Base-by-base conservation (phyloP, 2,888 invertebrate genomes). In the Leptopterna dolabrata region DNA sequence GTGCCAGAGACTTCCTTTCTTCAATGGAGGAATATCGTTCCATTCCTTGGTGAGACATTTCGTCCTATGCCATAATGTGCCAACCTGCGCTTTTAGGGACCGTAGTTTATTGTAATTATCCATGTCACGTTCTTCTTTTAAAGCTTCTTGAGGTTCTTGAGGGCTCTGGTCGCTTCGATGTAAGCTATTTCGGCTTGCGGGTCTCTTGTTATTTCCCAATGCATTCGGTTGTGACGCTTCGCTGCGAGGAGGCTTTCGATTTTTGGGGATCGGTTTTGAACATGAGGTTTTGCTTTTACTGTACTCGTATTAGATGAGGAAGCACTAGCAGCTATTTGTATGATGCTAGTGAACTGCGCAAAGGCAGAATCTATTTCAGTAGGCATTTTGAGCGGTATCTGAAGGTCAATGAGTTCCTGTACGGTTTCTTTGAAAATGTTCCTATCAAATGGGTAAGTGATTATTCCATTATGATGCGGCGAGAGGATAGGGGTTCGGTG, bases 321-420 rank as follows among this genome's bases (percentile, higher is more conserved):
- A 27, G 80, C 80, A 43, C 47, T 16, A 43, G 80, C 80, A 9
- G 80, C 80, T n/a, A 45, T 45, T 16, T 80, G 47, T 27, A 80
- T 80, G 7, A 80, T 80, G 19, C 11, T 45, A 19, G 80, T 80
- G 16, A 45, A 29, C 19, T 16, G 16, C 0, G 80, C 36, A 13
- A 24, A 45, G n/a, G 80, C 80, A 24, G 24, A 16, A 11, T 80
- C 80, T 7, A 80, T 80, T 16, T 45, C 80, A 6, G 80, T 24
- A 1, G 80, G 80, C 1, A 2, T 19, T 29, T 80, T 80, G 11
- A 80, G 3, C 6, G 80, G 80, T 45, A 80, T 27, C 80, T 80
- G 80, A 0, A 80, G 80, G 45, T 80, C 24, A 13, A 80, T 19
- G 9, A 80, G 80, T 36, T 80, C 47, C 24, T 80, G 47, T n/a